Evolutionary conservation across 2,113 vertebrate species (phyloP), one percentile per base, ranked within the genome.

Genomic region (Neoarius graeffei): DNA sequence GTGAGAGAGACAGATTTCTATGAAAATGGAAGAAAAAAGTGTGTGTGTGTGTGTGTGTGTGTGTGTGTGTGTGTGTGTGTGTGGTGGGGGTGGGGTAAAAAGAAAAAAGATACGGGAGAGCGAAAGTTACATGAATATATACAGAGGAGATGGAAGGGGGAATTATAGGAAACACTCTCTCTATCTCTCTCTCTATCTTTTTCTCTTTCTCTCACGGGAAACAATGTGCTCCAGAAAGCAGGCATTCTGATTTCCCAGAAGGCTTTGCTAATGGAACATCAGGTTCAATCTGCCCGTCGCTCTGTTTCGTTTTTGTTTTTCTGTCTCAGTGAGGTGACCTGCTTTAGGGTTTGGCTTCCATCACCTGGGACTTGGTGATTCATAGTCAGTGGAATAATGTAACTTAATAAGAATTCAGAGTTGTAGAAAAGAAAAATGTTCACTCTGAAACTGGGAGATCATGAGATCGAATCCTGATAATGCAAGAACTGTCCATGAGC

Each of bases 181-280:
- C 48, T 83, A 57, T 87, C 88, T 54, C 2, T 42, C 60, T 35
- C 20, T 59, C 35, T 84, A 54, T 69, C 85, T 54, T 60, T 73
- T 23, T 54, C 30, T 59, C 19, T 60, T 62, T 73, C 54, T 69
- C 85, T 86, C 74, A 85, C 15, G 74, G 87, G 89, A 87, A 62
- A 54, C 88, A 60, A 80, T 88, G 71, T 91, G 86, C 81, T 91
- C 91, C 84, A 91, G 76, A 90, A 91, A 91, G 84, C 48, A 80
- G 88, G 89, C 86, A 60, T 89, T 60, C 81, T 89, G 87, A 89
- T 85, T 88, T 89, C 89, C 89, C 91, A 89, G 77, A 88, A 91
- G 92, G 83, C 88, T 77, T 79, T 88, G 56, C 86, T 89, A 91
- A 91, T 90, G 86, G 88, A 90, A 91, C 86, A 87, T 87, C 90